Conservation (phyloP, 2,888 invertebrate genomes). For the Aricia artaxerxes region DNA sequence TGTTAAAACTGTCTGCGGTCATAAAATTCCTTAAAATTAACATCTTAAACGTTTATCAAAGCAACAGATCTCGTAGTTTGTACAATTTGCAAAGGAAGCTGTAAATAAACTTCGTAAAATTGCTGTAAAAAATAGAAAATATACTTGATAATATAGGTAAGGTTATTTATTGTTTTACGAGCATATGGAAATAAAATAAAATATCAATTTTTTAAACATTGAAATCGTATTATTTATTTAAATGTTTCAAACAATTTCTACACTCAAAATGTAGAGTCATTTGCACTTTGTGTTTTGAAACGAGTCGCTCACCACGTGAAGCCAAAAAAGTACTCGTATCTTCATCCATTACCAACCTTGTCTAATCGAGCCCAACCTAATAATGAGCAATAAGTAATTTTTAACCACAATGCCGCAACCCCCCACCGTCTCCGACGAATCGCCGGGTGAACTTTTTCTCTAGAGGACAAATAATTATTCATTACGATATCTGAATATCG, state of each 20-base stretch:
- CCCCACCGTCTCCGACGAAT: constrained; percentile 53
- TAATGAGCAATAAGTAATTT: constrained; percentile 53
- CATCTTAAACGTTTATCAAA: not conserved
- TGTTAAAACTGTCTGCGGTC: not conserved
- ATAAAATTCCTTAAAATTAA: not conserved
- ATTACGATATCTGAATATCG: constrained; percentile 26
- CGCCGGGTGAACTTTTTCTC: constrained; percentile 43
- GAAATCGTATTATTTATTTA: not conserved
- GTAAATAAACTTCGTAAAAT: not conserved
- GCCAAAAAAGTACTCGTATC: constrained; percentile 5
- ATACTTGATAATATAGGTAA: not conserved
- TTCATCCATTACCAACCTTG: constrained; percentile 40
- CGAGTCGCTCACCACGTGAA: not conserved
- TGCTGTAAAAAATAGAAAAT: not conserved
- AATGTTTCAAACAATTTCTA: not conserved
- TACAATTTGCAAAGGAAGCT: constrained; percentile 8
- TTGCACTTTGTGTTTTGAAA: not conserved
- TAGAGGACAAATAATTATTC: constrained; percentile 27
- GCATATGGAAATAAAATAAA: not conserved
- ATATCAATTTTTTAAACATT: not conserved
- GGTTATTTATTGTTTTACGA: not conserved
- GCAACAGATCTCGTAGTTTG: not conserved
- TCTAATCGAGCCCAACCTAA: constrained; percentile 51
- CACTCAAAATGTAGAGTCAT: not conserved
- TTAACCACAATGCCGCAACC: constrained; percentile 49